Percentiles rank a stretch among this genome's conserved stretches.
phyloP scores from a whole-genome alignment of 2,888 invertebrate genomes.

The Cephus rjabovi region DNA sequence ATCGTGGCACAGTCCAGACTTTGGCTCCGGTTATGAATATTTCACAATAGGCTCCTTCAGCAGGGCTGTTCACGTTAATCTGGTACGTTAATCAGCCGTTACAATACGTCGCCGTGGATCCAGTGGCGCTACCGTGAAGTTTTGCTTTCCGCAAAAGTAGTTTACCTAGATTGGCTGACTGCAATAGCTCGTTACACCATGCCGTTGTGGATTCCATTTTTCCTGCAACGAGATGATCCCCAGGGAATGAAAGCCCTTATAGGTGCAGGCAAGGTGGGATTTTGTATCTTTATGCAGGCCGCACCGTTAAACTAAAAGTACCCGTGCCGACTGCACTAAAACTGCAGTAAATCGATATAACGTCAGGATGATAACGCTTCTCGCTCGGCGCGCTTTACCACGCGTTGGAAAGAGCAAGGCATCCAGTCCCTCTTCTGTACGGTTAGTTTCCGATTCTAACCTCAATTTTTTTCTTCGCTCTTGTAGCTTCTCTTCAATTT shows the following conservation, averaged over 20 bases:
- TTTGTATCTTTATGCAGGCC: constrained; percentile 24
- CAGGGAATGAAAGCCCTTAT: not conserved
- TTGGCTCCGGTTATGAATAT: constrained; percentile 13
- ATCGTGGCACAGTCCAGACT: constrained; percentile 26
- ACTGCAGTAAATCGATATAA: constrained; percentile 35
- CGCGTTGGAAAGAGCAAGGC: not conserved
- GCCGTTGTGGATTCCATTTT: not conserved
- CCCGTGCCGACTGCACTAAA: constrained; percentile 26
- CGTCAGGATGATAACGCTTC: constrained; percentile 20
- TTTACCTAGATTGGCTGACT: constrained; percentile 39
- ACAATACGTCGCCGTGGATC: not conserved
- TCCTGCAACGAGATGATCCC: not conserved
- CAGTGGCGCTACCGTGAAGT: constrained; percentile 12
- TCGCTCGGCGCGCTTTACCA: not conserved
- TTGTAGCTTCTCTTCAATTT: not conserved
- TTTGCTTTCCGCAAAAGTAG: constrained; percentile 28
- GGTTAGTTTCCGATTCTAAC: not conserved
- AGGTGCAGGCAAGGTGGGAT: not conserved
- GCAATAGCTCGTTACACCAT: constrained; percentile 38
- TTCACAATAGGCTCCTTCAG: not conserved
- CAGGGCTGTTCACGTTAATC: not conserved
- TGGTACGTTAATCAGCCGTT: not conserved
- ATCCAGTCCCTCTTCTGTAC: not conserved
- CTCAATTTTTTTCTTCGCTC: not conserved
- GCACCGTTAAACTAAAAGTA: constrained; percentile 31